Conservation (phyloP, 2,113 vertebrate species). For the Cettia cetti region DNA sequence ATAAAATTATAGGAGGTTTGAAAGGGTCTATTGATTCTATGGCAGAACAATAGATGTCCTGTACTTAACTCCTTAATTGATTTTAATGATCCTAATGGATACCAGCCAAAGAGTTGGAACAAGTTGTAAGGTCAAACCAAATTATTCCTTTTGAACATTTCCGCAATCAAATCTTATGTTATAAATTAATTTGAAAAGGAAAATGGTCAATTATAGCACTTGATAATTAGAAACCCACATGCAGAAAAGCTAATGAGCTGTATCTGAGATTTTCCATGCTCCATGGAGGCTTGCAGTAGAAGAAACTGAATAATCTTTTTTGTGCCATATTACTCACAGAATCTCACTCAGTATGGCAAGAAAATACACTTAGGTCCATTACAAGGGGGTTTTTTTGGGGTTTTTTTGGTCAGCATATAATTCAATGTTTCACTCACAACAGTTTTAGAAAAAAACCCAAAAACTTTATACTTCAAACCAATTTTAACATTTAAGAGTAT, state of each 20-base stretch:
- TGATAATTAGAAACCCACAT: slow-evolving; percentile 27
- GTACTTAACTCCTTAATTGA: slow-evolving; percentile 50
- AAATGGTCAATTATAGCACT: slow-evolving; percentile 51
- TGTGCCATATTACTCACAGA: background rate
- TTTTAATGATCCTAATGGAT: slow-evolving; percentile 31
- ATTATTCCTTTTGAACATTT: slow-evolving; percentile 40
- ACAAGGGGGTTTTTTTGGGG: background rate
- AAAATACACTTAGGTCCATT: background rate
- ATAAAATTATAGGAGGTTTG: slow-evolving; percentile 7
- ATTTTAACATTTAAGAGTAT: background rate
- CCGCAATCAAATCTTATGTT: slow-evolving; percentile 7
- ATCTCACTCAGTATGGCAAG: background rate
- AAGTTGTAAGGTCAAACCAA: slow-evolving; percentile 27
- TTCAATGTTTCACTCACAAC: background rate
- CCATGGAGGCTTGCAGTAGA: background rate
- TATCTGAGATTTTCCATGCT: slow-evolving; percentile 12
- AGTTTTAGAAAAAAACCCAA: background rate
- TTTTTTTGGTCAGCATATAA: background rate
- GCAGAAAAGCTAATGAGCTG: slow-evolving; percentile 7
- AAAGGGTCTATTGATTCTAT: slow-evolving; percentile 31
- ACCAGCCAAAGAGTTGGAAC: slow-evolving; percentile 15
- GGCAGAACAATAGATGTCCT: slow-evolving; percentile 25
- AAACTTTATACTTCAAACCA: background rate
- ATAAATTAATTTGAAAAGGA: slow-evolving; percentile 52
- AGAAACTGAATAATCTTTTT: background rate